Conservation (phyloP, 2,888 invertebrate species). For the Microchrysa polita region DNA sequence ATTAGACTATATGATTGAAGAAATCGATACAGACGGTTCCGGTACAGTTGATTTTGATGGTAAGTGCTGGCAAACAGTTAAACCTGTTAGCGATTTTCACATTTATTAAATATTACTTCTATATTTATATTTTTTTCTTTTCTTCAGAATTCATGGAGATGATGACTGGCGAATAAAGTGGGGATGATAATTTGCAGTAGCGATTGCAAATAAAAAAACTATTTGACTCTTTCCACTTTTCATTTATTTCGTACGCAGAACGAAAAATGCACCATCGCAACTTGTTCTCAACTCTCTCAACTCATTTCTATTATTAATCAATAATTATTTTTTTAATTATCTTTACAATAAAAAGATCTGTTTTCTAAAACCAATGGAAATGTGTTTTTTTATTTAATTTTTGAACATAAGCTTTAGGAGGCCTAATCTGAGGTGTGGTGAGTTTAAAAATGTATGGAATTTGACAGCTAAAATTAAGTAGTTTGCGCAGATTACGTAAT, state of each 20-base stretch:
- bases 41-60: conserved; percentile 99
- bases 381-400: conserved; percentile 11
- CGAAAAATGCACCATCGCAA: conserved; percentile 28
- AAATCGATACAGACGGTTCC: conserved; percentile 97
- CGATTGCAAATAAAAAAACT: conserved; percentile 19
- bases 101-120: no score
- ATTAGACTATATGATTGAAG: conserved; percentile 96
- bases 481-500: no score
- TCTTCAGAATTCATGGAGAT: conserved; percentile 94
- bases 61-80: conserved; percentile 62
- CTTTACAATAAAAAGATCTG: conserved; percentile 19
- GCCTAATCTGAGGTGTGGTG: no score
- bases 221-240: conserved; percentile 39
- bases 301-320: conserved; percentile 39
- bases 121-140: conserved; percentile 53
- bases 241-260: conserved; percentile 20
- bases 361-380: conserved; percentile 18
- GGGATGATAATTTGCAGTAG: neutral
- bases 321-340: conserved; percentile 38
- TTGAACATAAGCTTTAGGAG: no score
- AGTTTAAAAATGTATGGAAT: no score
- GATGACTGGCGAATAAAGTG: conserved; percentile 90
- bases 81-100: neutral
- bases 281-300: conserved; percentile 47
- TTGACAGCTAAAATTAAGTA: no score